Percentiles rank a stretch among this genome's conserved stretches.
These are phyloP conservation scores for Apamea epomidion DNA, from an alignment of 2,888 invertebrate genomes.

Conservation along the genomic window DNA sequence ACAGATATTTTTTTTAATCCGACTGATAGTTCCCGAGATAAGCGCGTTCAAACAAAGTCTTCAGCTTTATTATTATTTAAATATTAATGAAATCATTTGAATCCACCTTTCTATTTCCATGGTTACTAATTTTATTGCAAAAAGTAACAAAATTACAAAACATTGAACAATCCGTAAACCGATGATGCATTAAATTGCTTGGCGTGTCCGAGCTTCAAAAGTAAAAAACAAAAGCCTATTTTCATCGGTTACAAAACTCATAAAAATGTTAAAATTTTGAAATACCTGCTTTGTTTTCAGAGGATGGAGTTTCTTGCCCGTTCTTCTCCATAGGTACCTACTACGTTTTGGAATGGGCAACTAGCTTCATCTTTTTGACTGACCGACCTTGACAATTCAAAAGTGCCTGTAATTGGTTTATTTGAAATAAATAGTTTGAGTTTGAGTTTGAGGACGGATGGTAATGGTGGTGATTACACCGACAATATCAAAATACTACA, in stretches of 20 bases:
- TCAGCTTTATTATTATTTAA: background rate
- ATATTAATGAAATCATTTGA: background rate
- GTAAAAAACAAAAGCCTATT: background rate
- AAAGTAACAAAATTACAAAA: background rate
- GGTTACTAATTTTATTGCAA: background rate
- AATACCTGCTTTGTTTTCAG: background rate
- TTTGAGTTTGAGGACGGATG: too few relatives aligned
- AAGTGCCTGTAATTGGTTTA: too few relatives aligned
- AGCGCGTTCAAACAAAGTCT: background rate
- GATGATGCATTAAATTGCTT: slow-evolving; percentile 34
- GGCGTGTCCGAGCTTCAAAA: background rate
- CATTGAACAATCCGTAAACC: slow-evolving; percentile 7
- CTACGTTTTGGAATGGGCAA: too few relatives aligned
- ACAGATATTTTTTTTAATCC: too few relatives aligned
- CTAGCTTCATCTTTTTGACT: too few relatives aligned
- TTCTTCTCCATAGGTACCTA: too few relatives aligned
- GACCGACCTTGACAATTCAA: too few relatives aligned
- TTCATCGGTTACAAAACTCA: slow-evolving; percentile 1
- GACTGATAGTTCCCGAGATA: background rate
- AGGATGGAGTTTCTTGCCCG: too few relatives aligned
- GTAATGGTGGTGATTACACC: background rate
- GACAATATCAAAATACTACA: background rate
- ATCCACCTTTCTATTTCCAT: background rate
- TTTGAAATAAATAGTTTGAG: too few relatives aligned
- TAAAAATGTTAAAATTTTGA: background rate